Conservation (phyloP, 2,888 invertebrate species). For the Sericinus montela region DNA sequence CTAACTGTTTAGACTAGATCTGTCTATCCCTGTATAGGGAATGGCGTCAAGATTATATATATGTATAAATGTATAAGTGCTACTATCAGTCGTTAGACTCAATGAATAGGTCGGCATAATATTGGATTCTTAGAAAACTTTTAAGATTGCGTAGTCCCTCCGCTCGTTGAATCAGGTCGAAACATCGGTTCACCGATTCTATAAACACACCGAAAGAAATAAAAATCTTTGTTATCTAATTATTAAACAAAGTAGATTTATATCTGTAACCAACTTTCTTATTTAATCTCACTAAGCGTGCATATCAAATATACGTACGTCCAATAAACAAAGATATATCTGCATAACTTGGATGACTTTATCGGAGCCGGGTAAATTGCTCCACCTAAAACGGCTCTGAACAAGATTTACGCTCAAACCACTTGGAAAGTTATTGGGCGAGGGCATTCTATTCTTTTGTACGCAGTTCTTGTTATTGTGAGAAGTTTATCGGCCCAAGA, state of each 20-base stretch:
- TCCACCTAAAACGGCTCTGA: slow-evolving; percentile 22
- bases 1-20: no score
- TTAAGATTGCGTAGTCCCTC: no score
- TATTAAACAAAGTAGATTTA: not conserved
- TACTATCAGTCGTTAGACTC: no score
- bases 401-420: slow-evolving; percentile 24
- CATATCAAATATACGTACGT: slow-evolving; percentile 24
- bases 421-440: slow-evolving; percentile 22
- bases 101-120: no score
- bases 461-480: slow-evolving; percentile 29
- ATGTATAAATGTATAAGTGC: no score
- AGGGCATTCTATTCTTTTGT: slow-evolving; percentile 29
- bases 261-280: not conserved
- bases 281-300: not conserved
- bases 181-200: no score
- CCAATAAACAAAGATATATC: slow-evolving; percentile 22
- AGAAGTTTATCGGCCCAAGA: slow-evolving; percentile 30
- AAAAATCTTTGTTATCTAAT: no score
- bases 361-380: slow-evolving; percentile 22
- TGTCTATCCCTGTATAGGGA: no score
- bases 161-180: no score
- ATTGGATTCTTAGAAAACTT: no score
- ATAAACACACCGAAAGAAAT: no score
- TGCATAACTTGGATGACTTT: slow-evolving; percentile 20
- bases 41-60: no score